Evolutionary conservation across 2,797 vertebrate genomes (phyloP).

Genomic region (Poeciliopsis presidionis): DNA sequence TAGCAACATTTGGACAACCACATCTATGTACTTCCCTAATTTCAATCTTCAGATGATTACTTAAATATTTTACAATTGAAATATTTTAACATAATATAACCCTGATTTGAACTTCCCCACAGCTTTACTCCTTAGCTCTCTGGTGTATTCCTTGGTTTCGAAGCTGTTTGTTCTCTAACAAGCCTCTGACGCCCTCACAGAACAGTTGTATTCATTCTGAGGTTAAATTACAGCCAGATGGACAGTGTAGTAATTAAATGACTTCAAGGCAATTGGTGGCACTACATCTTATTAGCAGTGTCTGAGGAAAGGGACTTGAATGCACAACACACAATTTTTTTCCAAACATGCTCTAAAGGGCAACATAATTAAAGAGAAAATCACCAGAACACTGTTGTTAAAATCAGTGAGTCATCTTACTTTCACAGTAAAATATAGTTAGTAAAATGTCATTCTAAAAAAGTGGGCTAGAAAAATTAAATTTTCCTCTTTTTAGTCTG

Average conservation of each 20-base stretch:
- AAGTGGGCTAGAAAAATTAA: not conserved
- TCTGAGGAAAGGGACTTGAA: not conserved
- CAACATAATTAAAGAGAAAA: constrained; percentile 1
- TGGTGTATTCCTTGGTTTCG: not conserved
- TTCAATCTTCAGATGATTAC: not conserved
- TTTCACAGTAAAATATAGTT: not conserved
- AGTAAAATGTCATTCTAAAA: not conserved
- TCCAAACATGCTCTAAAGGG: not conserved
- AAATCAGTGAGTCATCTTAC: not conserved
- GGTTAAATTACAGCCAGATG: not conserved
- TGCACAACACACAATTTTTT: not conserved
- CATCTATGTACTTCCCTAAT: not conserved
- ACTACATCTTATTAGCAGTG: not conserved
- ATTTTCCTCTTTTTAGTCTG: not conserved
- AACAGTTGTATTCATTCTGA: not conserved
- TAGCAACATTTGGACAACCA: not conserved
- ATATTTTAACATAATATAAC: not conserved
- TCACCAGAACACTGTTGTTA: not conserved
- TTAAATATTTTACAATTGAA: not conserved
- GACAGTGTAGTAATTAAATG: not conserved
- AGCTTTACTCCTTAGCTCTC: not conserved
- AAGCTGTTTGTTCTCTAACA: not conserved
- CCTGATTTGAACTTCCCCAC: not conserved
- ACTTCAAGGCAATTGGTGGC: not conserved
- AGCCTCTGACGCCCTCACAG: not conserved